Evolutionary conservation across 2,888 invertebrate species (phyloP).

Genomic region (Colostygia pectinataria): DNA sequence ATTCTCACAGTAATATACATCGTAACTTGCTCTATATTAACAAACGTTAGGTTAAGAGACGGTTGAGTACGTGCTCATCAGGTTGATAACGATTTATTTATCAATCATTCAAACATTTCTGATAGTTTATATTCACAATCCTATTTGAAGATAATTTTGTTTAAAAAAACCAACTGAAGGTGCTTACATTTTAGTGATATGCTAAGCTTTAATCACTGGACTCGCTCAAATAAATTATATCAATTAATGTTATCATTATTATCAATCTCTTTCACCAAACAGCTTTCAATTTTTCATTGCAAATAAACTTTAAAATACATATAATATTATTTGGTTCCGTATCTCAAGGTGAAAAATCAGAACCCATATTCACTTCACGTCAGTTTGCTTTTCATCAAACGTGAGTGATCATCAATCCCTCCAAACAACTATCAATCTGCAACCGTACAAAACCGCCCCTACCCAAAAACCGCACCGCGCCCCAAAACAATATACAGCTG

Average conservation of each 20-base stretch:
- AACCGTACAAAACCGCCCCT: slow-evolving; percentile 15
- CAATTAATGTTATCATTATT: background rate
- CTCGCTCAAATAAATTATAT: slow-evolving; percentile 1
- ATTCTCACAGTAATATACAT: slow-evolving; percentile 81
- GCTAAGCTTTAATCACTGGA: slow-evolving; percentile 1
- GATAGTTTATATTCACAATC: too few relatives aligned
- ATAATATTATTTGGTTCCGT: too few relatives aligned
- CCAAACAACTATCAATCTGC: slow-evolving; percentile 19
- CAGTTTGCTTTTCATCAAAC: too few relatives aligned
- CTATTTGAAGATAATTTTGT: too few relatives aligned
- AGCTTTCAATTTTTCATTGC: background rate
- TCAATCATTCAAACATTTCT: slow-evolving; percentile 1
- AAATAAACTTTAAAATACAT: too few relatives aligned
- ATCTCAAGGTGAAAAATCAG: too few relatives aligned
- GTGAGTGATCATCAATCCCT: too few relatives aligned
- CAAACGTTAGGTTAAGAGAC: slow-evolving; percentile 50
- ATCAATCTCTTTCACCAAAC: background rate
- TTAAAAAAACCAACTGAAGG: too few relatives aligned
- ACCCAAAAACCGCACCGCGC: slow-evolving; percentile 69
- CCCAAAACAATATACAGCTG: slow-evolving; percentile 77
- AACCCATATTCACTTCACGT: too few relatives aligned
- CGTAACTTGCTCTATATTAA: slow-evolving; percentile 79
- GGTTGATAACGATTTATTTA: slow-evolving; percentile 23
- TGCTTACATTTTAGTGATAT: too few relatives aligned
- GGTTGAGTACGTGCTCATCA: slow-evolving; percentile 12